A percentile compares a stretch with the other conserved stretches of the same genome.
These are phyloP conservation scores for Spermophilus dauricus DNA, from an alignment of 2,113 vertebrate genomes.

Conservation along the genomic window DNA sequence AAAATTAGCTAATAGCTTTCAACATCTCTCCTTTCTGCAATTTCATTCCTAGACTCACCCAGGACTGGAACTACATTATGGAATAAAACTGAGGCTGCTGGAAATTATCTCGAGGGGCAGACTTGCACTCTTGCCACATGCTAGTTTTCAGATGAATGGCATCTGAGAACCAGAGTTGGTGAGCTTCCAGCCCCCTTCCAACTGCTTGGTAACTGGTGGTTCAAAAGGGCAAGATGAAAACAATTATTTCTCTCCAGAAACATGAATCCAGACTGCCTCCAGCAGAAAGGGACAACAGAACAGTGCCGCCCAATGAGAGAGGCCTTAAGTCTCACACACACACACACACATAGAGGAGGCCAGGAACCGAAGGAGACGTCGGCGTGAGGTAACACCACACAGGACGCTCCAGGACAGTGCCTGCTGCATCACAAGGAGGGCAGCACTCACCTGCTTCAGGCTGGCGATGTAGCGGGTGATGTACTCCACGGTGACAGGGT, in stretches of 20 bases:
- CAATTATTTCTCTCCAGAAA: not conserved
- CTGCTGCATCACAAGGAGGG: fast-evolving
- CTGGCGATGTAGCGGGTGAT: constrained; percentile 94
- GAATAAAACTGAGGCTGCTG: not conserved
- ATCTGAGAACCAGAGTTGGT: no score
- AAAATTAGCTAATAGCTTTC: fast-evolving
- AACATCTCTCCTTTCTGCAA: fast-evolving
- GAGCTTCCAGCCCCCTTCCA: not conserved
- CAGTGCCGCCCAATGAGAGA: fast-evolving
- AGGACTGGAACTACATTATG: fast-evolving
- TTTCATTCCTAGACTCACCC: not conserved
- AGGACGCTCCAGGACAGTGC: fast-evolving
- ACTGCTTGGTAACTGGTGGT: not conserved
- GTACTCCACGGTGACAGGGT: constrained; percentile 94
- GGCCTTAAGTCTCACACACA: fast-evolving
- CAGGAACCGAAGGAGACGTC: fast-evolving
- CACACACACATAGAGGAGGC: not conserved
- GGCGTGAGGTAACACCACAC: fast-evolving
- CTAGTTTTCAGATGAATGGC: not conserved
- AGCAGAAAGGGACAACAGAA: not conserved
- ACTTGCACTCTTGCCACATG: not conserved
- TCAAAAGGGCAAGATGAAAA: not conserved
- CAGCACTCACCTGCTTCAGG: constrained; percentile 91
- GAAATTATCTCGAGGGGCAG: not conserved
- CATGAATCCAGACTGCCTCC: not conserved